Conservation (phyloP, 2,113 vertebrate species). For the Grammomys surdaster region DNA sequence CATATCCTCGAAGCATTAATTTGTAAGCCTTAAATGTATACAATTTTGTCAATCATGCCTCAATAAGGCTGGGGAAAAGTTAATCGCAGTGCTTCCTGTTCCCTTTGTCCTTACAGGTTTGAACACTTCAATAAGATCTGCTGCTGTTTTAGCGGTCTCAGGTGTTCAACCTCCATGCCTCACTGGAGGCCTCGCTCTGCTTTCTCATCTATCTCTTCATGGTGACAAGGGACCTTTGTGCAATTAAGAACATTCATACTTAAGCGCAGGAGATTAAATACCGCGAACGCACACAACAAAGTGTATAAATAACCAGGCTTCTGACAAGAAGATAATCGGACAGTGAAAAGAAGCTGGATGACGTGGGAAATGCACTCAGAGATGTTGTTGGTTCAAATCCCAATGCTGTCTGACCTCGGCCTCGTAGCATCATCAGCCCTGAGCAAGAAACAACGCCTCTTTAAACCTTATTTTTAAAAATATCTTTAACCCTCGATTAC, state of each 20-base stretch:
- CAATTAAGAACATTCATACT: neutral
- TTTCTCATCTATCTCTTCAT: constrained; percentile 12
- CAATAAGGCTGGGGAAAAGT: neutral
- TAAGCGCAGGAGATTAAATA: neutral
- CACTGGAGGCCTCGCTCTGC: neutral
- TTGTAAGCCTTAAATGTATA: neutral
- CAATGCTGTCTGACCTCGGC: neutral
- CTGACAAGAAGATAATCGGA: neutral
- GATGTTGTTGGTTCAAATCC: neutral
- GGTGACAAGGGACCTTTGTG: too few species aligned
- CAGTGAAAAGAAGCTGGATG: neutral
- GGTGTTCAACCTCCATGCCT: neutral
- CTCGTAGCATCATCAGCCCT: neutral
- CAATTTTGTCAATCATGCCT: neutral
- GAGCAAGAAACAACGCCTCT: neutral
- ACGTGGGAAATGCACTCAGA: neutral
- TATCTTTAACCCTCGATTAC: neutral
- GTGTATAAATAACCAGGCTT: neutral
- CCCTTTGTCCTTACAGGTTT: neutral
- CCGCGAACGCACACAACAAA: neutral
- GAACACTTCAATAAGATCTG: constrained; percentile 10
- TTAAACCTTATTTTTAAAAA: neutral
- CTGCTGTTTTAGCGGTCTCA: neutral
- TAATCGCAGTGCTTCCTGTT: neutral
- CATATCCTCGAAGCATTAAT: neutral